These are phyloP conservation scores for Macrotus californicus DNA, from an alignment of 2,113 vertebrate genomes.

Conservation along the genomic window DNA sequence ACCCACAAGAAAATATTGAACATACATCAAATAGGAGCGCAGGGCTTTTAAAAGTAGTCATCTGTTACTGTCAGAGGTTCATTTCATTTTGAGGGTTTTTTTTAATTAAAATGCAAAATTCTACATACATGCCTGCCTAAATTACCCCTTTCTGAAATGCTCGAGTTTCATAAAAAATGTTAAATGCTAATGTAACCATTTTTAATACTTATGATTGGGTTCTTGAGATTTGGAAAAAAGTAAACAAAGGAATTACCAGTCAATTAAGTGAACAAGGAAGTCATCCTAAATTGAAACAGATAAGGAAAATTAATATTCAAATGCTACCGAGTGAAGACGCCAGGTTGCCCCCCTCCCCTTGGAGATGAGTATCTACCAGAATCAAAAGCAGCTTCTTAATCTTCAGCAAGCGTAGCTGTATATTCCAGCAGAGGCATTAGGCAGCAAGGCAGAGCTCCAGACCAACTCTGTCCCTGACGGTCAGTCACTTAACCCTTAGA, in stretches of 20 bases:
- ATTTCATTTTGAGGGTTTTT: constrained; percentile 53
- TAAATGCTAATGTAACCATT: constrained; percentile 55
- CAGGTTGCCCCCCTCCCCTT: background rate
- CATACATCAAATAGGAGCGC: constrained; percentile 60
- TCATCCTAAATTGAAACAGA: constrained; percentile 49
- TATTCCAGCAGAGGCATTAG: background rate
- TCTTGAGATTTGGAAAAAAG: constrained; percentile 43
- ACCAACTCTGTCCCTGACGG: background rate
- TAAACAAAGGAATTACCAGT: constrained; percentile 68
- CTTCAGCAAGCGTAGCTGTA: background rate
- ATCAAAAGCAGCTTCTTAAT: constrained; percentile 53
- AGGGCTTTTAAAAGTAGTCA: constrained; percentile 60
- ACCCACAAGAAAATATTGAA: constrained; percentile 63
- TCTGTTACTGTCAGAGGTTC: constrained; percentile 64
- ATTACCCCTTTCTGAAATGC: constrained; percentile 57
- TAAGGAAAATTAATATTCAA: constrained; percentile 64
- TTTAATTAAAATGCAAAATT: constrained; percentile 73
- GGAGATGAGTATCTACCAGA: constrained; percentile 56
- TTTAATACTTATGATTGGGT: constrained; percentile 54
- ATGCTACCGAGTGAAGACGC: constrained; percentile 42
- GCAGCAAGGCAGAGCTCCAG: background rate
- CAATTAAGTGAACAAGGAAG: constrained; percentile 63
- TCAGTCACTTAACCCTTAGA: constrained; percentile 6
- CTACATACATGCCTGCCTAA: constrained; percentile 60
- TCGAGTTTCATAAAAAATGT: constrained; percentile 53